Conservation (phyloP, 2,888 invertebrate genomes). For the Emmelina monodactyla region DNA sequence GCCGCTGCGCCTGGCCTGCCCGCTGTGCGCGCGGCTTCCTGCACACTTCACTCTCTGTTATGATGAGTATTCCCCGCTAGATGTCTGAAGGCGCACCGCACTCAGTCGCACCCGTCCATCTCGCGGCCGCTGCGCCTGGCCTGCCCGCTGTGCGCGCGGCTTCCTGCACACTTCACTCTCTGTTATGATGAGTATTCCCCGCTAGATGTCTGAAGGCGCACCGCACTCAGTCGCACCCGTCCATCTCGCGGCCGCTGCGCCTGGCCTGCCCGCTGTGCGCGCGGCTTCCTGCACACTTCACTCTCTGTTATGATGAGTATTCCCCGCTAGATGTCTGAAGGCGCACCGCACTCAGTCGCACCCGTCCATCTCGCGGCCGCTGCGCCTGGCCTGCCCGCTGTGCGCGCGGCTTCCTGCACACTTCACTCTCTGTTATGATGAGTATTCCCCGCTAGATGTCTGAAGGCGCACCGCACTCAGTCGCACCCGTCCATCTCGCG, state of each 20-base stretch:
- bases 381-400: slow-evolving; percentile 43
- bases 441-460: too few relatives aligned
- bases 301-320: too few relatives aligned
- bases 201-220: slow-evolving; percentile 35
- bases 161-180: slow-evolving; percentile 62
- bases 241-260: slow-evolving; percentile 33
- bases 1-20: slow-evolving; percentile 44
- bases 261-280: slow-evolving; percentile 50
- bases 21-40: slow-evolving; percentile 50
- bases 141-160: slow-evolving; percentile 46
- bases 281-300: slow-evolving; percentile 58
- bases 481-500: slow-evolving; percentile 40
- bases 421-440: too few relatives aligned
- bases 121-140: slow-evolving; percentile 41
- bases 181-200: too few relatives aligned
- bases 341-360: slow-evolving; percentile 44
- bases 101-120: slow-evolving; percentile 36
- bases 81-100: slow-evolving; percentile 39
- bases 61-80: too few relatives aligned
- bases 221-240: slow-evolving; percentile 40
- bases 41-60: slow-evolving; percentile 60
- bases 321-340: slow-evolving; percentile 27
- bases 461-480: slow-evolving; percentile 42
- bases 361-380: slow-evolving; percentile 36
- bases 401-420: slow-evolving; percentile 59